A percentile compares a stretch with the other conserved stretches of the same genome.
Conservation (phyloP, 2,797 vertebrate genomes). For the Anas capensis region DNA sequence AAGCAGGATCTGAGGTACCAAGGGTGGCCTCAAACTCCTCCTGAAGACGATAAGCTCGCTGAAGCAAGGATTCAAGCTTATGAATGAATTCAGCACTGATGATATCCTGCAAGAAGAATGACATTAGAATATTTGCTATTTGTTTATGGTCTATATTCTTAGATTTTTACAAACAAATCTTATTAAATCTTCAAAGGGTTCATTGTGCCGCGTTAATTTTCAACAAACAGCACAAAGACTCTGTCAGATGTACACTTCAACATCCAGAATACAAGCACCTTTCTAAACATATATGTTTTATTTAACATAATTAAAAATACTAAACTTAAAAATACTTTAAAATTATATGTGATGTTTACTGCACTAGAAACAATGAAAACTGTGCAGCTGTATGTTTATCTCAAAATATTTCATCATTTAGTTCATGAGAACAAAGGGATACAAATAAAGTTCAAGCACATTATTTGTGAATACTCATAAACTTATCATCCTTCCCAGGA, state of each 20-base stretch:
- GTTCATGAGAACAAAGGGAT: background rate
- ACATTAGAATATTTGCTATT: background rate
- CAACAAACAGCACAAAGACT: background rate
- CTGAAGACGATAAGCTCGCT: conserved; percentile 95
- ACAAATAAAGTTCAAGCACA: background rate
- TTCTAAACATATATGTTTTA: background rate
- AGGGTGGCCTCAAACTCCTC: conserved; percentile 94
- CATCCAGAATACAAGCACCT: background rate
- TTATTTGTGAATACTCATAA: background rate
- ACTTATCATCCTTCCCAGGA: background rate
- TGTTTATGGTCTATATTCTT: background rate
- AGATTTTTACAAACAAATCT: background rate
- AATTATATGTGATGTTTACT: background rate
- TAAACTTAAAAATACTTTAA: background rate
- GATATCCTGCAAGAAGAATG: conserved; percentile 84
- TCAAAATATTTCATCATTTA: background rate
- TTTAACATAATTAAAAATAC: background rate
- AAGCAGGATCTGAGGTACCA: conserved; percentile 85
- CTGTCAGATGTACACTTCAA: background rate
- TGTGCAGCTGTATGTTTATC: background rate
- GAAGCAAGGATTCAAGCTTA: conserved; percentile 93
- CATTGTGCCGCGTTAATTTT: background rate
- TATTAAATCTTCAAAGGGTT: background rate
- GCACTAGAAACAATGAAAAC: background rate
- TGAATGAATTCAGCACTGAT: conserved; percentile 95